Conservation (phyloP, 2,797 vertebrate species). For the Acrossocheilus wenchowensis region DNA sequence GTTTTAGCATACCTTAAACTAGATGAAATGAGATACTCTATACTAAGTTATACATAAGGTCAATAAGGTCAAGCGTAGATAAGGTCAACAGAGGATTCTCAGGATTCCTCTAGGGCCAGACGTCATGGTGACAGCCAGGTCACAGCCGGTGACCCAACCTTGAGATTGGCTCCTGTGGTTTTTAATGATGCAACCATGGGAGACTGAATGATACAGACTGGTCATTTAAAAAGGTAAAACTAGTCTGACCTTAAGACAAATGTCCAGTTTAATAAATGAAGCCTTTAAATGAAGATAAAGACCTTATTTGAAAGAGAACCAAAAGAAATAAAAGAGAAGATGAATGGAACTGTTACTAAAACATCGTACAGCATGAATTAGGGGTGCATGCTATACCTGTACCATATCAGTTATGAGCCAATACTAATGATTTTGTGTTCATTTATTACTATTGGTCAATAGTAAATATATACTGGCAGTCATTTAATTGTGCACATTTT, state of each 20-base stretch:
- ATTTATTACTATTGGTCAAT: neutral
- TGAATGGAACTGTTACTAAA: neutral
- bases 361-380: neutral
- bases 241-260: conserved; percentile 28
- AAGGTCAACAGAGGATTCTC: conserved; percentile 51
- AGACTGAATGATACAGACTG: conserved; percentile 46
- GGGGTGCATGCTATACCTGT: neutral
- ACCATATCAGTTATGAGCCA: neutral
- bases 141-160: conserved; percentile 23
- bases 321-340: neutral
- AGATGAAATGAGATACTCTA: conserved; percentile 34
- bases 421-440: neutral
- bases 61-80: conserved; percentile 22
- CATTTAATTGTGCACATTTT: neutral
- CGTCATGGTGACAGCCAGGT: conserved; percentile 43
- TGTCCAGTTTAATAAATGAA: conserved; percentile 23
- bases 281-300: neutral
- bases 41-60: conserved; percentile 16
- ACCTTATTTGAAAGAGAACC: neutral
- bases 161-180: conserved; percentile 66
- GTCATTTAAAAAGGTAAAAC: conserved; percentile 43
- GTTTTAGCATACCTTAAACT: conserved; percentile 20
- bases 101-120: conserved; percentile 47
- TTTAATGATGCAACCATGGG: conserved; percentile 67
- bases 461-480: neutral